Conservation (phyloP, 2,113 vertebrate genomes). For the Catharus fuscescens region DNA sequence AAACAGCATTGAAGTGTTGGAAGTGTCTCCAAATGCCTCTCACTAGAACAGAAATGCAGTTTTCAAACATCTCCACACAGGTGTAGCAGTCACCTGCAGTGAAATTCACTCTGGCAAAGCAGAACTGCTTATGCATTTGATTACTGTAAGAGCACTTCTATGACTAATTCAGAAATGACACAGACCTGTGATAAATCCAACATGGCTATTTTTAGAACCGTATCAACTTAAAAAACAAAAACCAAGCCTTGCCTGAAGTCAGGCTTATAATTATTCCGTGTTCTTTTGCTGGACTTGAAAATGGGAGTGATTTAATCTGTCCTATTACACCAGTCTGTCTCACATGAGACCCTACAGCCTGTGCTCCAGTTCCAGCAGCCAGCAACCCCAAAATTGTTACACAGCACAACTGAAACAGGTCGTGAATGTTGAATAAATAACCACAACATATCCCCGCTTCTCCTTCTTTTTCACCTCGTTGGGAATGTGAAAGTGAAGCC, state of each 20-base stretch:
- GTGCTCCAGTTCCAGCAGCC: not conserved
- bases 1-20: not conserved
- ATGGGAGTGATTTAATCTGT: not conserved
- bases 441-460: not conserved
- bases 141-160: not conserved
- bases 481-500: not conserved
- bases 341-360: not conserved
- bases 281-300: not conserved
- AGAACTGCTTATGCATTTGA: not conserved
- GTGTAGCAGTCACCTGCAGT: not conserved
- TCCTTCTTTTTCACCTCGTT: not conserved
- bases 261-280: not conserved
- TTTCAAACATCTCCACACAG: not conserved
- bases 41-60: fast-evolving
- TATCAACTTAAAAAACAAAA: not conserved
- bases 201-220: not conserved
- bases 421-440: fast-evolving
- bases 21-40: not conserved
- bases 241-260: not conserved
- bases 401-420: not conserved
- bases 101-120: not conserved
- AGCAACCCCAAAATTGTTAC: not conserved
- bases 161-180: not conserved
- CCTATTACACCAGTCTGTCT: not conserved
- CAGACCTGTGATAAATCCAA: not conserved